Evolutionary conservation across 2,888 invertebrate genomes (phyloP), one percentile per base, ranked within the genome.

Genomic region (Parascotia fuliginaria): DNA sequence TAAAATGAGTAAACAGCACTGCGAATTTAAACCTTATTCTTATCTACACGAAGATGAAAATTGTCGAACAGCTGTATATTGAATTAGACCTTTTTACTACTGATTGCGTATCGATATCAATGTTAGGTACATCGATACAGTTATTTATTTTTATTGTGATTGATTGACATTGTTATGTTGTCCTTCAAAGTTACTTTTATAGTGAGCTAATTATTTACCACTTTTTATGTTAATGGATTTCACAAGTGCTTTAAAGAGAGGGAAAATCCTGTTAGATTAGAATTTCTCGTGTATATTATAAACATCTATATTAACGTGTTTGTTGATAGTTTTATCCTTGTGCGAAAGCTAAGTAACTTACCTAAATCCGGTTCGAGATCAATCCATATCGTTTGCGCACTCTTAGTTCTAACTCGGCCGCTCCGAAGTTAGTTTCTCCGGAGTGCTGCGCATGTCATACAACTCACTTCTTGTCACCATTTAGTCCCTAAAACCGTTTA

Each of bases 31-130:
- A n/a, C n/a, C n/a, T n/a, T n/a, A n/a, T n/a, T n/a, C n/a, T n/a
- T n/a, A n/a, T n/a, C n/a, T n/a, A n/a, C n/a, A n/a, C n/a, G n/a
- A n/a, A n/a, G n/a, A n/a, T n/a, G n/a, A n/a, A n/a, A n/a, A n/a
- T n/a, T n/a, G n/a, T n/a, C n/a, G n/a, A n/a, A n/a, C n/a, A n/a
- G n/a, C n/a, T n/a, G n/a, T n/a, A n/a, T n/a, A n/a, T n/a, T n/a
- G n/a, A n/a, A n/a, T n/a, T n/a, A n/a, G n/a, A n/a, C n/a, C n/a
- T n/a, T n/a, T n/a, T n/a, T n/a, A n/a, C n/a, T n/a, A n/a, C n/a
- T n/a, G n/a, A n/a, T n/a, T n/a, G n/a, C n/a, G n/a, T n/a, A 19
- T 54, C 24, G 11, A 16, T 53, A 44, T 54, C 51, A 57, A 54
- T 49, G 45, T 45, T 57, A 50, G 41, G 42, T 50, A 45, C 27